Conservation (phyloP, 2,888 invertebrate species). For the Archips crataeganus region DNA sequence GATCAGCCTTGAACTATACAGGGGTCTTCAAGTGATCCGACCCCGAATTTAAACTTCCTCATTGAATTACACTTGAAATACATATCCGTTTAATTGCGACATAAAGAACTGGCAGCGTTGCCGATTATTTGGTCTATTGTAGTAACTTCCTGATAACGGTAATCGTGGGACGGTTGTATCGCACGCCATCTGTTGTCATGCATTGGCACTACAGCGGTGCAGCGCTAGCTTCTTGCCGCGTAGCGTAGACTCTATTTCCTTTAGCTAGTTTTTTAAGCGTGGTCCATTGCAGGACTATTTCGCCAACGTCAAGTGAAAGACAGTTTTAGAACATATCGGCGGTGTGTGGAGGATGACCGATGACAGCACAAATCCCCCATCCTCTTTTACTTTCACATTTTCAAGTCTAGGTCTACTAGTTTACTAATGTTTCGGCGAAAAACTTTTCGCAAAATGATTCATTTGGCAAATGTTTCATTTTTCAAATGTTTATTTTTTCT, state of each 20-base stretch:
- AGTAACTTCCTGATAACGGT: constrained; percentile 8
- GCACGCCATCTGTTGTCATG: constrained; percentile 17
- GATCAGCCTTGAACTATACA: not conserved
- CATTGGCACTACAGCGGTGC: constrained; percentile 6
- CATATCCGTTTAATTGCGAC: not conserved
- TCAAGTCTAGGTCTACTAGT: not conserved
- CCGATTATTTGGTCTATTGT: constrained; percentile 13
- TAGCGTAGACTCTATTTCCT: too few relatives aligned
- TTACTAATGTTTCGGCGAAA: too few relatives aligned
- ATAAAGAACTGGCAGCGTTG: constrained; percentile 12
- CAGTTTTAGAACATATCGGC: too few relatives aligned
- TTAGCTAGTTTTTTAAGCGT: too few relatives aligned
- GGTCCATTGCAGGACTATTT: too few relatives aligned
- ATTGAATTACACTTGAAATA: constrained; percentile 8
- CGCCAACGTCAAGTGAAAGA: too few relatives aligned
- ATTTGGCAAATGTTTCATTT: too few relatives aligned
- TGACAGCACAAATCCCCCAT: too few relatives aligned
- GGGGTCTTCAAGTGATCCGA: constrained; percentile 1
- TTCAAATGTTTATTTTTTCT: too few relatives aligned
- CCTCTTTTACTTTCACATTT: not conserved
- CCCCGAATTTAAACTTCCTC: constrained; percentile 19
- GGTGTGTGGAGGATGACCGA: too few relatives aligned
- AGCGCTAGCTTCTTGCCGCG: constrained; percentile 2
- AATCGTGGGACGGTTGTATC: constrained; percentile 1
- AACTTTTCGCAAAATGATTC: too few relatives aligned